Evolutionary conservation across 2,797 vertebrate species (phyloP).

Genomic region (Todus mexicanus): DNA sequence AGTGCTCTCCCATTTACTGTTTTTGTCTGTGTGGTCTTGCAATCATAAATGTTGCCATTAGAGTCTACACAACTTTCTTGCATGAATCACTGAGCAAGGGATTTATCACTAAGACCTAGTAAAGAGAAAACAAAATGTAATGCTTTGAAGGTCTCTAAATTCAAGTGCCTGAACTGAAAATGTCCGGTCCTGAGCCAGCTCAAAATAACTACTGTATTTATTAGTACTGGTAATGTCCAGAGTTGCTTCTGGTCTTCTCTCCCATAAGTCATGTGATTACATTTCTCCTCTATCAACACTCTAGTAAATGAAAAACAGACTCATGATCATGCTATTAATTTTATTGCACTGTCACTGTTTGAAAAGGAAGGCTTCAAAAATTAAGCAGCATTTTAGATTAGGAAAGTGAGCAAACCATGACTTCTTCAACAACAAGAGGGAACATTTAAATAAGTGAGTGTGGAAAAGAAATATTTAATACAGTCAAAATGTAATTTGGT

Average conservation of each 20-base stretch:
- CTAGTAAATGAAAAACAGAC: conserved; percentile 32
- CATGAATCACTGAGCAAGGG: not conserved
- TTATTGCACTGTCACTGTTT: conserved; percentile 8
- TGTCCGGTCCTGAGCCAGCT: not conserved
- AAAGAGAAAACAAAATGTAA: not conserved
- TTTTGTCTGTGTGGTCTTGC: not conserved
- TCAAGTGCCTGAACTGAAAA: not conserved
- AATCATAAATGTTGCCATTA: not conserved
- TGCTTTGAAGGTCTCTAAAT: not conserved
- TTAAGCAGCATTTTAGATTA: conserved; percentile 11
- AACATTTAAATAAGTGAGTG: not conserved
- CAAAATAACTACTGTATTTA: not conserved
- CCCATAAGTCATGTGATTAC: not conserved
- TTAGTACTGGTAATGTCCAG: not conserved
- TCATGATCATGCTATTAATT: not conserved
- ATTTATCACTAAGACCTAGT: not conserved
- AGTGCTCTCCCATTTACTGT: not conserved
- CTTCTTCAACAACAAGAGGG: not conserved
- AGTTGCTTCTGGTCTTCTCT: not conserved
- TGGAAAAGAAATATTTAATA: not conserved
- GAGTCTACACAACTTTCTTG: not conserved
- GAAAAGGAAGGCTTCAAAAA: not conserved
- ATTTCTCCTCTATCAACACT: not conserved
- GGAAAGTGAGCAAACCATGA: not conserved
- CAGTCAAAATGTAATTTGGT: not conserved